Conservation (phyloP, 2,888 invertebrate species). For the Synanthedon vespiformis region DNA sequence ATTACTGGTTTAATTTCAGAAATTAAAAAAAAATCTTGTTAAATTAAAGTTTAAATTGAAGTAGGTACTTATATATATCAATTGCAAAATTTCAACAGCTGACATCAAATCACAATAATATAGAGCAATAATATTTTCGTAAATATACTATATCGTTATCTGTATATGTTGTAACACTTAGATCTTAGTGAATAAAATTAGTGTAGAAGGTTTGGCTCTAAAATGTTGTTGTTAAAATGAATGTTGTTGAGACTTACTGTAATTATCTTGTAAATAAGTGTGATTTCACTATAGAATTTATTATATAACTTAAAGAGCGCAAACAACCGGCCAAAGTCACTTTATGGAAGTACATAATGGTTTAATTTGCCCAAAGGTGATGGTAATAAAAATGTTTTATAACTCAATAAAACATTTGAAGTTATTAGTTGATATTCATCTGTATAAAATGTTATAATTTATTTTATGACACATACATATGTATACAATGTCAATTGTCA, state of each 20-base stretch:
- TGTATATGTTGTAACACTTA: slow-evolving; percentile 57
- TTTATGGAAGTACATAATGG: neutral
- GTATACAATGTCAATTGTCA: no score
- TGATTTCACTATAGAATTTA: neutral
- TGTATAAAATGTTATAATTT: no score
- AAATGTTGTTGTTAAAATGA: neutral
- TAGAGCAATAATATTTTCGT: slow-evolving; percentile 26
- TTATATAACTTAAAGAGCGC: neutral
- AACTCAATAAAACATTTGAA: neutral
- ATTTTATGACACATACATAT: no score
- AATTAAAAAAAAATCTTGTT: no score
- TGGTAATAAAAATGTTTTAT: neutral
- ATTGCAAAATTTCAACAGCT: slow-evolving; percentile 5
- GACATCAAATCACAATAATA: slow-evolving; percentile 37
- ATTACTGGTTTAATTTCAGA: no score
- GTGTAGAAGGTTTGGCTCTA: neutral
- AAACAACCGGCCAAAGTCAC: no score
- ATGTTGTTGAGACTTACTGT: neutral
- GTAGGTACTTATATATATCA: no score
- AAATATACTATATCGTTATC: slow-evolving; percentile 27
- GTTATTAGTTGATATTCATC: no score
- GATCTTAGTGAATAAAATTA: neutral
- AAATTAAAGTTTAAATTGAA: no score
- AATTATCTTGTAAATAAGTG: neutral
- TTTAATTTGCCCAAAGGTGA: neutral